These are phyloP conservation scores for Pteronura brasiliensis DNA, from an alignment of 2,113 vertebrate species.

Conservation along the genomic window DNA sequence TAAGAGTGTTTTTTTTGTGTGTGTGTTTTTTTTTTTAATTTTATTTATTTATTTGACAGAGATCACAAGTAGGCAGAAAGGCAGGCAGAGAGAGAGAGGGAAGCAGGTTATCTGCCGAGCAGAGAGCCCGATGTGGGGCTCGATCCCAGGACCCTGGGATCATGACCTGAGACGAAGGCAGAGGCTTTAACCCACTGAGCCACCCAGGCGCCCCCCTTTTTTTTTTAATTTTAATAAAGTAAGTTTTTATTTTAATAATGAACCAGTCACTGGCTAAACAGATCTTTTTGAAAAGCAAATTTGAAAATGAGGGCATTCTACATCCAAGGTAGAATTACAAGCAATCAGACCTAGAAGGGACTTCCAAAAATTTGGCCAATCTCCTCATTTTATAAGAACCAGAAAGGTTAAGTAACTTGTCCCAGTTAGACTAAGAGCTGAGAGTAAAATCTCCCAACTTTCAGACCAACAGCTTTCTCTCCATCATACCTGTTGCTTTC, in stretches of 20 bases:
- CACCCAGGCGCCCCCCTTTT: too few relatives aligned
- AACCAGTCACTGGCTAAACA: background rate
- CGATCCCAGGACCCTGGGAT: too few relatives aligned
- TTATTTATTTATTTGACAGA: too few relatives aligned
- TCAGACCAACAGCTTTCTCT: background rate
- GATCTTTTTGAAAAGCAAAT: background rate
- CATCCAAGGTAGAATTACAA: background rate
- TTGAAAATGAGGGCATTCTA: background rate
- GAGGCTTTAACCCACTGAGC: too few relatives aligned
- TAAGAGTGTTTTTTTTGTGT: too few relatives aligned
- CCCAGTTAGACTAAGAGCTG: background rate
- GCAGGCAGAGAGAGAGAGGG: too few relatives aligned
- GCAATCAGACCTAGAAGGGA: background rate
- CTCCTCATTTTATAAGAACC: background rate
- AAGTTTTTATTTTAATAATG: background rate
- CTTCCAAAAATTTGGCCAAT: background rate
- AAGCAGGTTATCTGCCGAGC: too few relatives aligned
- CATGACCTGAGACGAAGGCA: too few relatives aligned
- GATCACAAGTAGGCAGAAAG: too few relatives aligned
- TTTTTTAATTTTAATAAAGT: too few relatives aligned
- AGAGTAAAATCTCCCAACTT: background rate
- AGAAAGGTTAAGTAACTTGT: background rate
- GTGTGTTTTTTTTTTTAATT: too few relatives aligned
- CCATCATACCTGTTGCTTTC: background rate
- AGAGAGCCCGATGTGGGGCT: too few relatives aligned